These are phyloP conservation scores for Ectemnius lituratus DNA, from an alignment of 2,888 invertebrate species.

Conservation along the genomic window DNA sequence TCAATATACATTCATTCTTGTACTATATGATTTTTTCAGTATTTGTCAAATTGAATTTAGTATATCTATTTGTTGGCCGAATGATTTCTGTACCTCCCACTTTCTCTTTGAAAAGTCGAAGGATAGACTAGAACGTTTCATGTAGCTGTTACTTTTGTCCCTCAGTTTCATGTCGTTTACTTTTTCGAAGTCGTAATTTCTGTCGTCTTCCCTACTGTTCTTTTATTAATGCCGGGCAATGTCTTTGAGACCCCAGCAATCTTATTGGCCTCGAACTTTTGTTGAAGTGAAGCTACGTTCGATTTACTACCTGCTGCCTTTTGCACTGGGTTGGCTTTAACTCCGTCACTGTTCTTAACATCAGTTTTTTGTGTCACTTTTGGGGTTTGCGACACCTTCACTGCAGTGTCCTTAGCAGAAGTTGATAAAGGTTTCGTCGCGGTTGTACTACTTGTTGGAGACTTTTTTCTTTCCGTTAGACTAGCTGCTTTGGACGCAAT, in stretches of 20 bases:
- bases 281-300: constrained; percentile 88
- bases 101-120: constrained; percentile 20
- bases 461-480: constrained; percentile 69
- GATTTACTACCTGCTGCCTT: constrained; percentile 81
- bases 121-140: constrained; percentile 57
- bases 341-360: constrained; percentile 24
- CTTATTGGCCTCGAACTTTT: constrained; percentile 85
- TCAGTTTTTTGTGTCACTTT: constrained; percentile 42
- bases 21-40: constrained; percentile 31
- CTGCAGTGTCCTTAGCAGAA: constrained; percentile 36
- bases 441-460: constrained; percentile 54
- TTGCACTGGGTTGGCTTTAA: constrained; percentile 57
- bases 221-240: constrained; percentile 51
- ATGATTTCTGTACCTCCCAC: constrained; percentile 6
- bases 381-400: constrained; percentile 31
- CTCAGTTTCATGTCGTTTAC: constrained; percentile 29
- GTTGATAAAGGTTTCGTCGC: constrained; percentile 51
- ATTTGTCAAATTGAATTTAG: constrained; percentile 2
- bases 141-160: constrained; percentile 18
- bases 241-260: constrained; percentile 53
- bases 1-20: constrained; percentile 34
- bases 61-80: neutral
- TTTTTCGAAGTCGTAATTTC: constrained; percentile 57
- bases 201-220: constrained; percentile 49
- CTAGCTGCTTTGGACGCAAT: constrained; percentile 78